Percentiles rank a stretch among this genome's conserved stretches.
phyloP scores from a whole-genome alignment of 2,888 invertebrate species.

The Xanthia togata region DNA sequence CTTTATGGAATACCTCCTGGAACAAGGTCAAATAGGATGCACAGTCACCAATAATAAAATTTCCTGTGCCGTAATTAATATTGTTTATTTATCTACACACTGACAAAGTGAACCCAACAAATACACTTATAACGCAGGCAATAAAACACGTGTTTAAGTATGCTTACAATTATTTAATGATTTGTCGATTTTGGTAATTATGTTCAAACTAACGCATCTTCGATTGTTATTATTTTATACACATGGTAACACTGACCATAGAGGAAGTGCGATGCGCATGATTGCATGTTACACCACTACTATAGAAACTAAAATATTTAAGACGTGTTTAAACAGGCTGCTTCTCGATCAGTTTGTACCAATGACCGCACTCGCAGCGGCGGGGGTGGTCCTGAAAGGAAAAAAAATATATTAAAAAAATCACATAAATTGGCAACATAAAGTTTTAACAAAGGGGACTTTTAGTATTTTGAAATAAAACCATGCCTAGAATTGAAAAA shows the following conservation, averaged over 20 bases:
- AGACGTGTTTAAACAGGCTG: slow-evolving; percentile 91
- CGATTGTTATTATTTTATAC: slow-evolving; percentile 64
- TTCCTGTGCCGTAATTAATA: slow-evolving; percentile 51
- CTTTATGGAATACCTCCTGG: background rate
- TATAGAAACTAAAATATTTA: slow-evolving; percentile 77
- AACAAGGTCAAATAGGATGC: background rate
- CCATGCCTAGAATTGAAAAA: background rate
- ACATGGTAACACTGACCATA: slow-evolving; percentile 78
- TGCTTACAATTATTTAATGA: slow-evolving; percentile 86
- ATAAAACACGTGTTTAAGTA: slow-evolving; percentile 79
- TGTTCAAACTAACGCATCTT: slow-evolving; percentile 77
- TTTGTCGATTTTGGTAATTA: slow-evolving; percentile 72
- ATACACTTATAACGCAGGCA: slow-evolving; percentile 67
- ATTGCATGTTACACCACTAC: slow-evolving; percentile 84
- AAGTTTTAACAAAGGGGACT: background rate
- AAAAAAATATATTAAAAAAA: slow-evolving; percentile 13
- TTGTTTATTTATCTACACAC: slow-evolving; percentile 71
- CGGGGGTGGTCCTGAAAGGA: slow-evolving; percentile 93
- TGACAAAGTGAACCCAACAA: slow-evolving; percentile 57
- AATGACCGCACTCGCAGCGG: slow-evolving; percentile 98
- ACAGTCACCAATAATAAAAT: slow-evolving; percentile 53
- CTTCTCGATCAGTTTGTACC: slow-evolving; percentile 97
- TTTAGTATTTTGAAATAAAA: background rate
- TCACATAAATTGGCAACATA: slow-evolving; percentile 16
- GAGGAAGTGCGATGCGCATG: slow-evolving; percentile 75